Conservation (phyloP, 2,888 invertebrate genomes). For the Gastracanthus pulcherrimus region DNA sequence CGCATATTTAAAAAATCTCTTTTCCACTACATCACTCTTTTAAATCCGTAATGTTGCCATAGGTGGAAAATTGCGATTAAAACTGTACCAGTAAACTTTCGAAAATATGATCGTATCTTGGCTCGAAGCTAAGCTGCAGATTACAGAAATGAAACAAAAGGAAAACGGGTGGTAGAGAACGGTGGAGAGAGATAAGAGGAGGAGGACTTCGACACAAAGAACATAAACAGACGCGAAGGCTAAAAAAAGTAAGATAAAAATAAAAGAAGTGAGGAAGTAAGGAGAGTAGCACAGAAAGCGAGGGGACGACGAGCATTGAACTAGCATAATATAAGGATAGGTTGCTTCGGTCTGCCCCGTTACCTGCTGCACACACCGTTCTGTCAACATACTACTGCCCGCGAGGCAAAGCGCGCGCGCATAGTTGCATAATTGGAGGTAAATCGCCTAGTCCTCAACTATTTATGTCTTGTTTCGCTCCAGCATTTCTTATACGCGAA, state of each 20-base stretch:
- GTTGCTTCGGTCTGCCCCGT: constrained; percentile 26
- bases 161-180: background rate
- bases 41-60: too few species aligned
- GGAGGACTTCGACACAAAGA: background rate
- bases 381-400: constrained; percentile 4
- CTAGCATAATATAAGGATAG: too few species aligned
- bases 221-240: constrained; percentile 4
- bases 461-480: too few species aligned
- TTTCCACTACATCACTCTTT: too few species aligned
- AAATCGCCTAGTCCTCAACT: background rate
- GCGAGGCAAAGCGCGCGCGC: background rate
- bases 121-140: background rate
- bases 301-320: constrained; percentile 3
- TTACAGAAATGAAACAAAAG: constrained; percentile 5
- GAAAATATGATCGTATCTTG: background rate
- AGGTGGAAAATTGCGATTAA: background rate
- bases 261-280: background rate
- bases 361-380: constrained; percentile 7
- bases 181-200: too few species aligned
- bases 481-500: too few species aligned
- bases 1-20: too few species aligned
- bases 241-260: background rate
- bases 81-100: background rate
- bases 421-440: constrained; percentile 38
- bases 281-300: background rate